Base-by-base conservation (phyloP, 2,113 vertebrate genomes). In the Hippoglossus stenolepis region DNA sequence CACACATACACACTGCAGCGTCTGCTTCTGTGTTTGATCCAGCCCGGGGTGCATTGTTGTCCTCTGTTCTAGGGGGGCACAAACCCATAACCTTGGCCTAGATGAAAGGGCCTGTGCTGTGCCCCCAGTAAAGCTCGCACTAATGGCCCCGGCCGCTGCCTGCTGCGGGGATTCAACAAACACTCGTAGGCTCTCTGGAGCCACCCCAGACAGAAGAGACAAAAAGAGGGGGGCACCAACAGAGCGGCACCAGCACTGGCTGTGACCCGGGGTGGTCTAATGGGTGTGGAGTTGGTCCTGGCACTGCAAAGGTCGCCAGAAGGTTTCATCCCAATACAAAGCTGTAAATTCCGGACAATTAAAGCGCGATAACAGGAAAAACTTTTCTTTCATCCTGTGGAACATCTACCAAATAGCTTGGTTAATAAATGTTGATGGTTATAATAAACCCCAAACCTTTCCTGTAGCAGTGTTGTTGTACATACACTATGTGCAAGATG, bases 81-180 rank as follows among this genome's bases (percentile, higher is more conserved):
- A 82, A 78, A 86, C 89, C 83, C 75, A 75, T 93, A 93, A 94
- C 91, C 91, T 90, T 82, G 71, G 75, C 80, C 60, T 24, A 93
- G 84, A 92, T 93, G 85, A 91, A 92, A 93, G 92, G 20, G 83
- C 59, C 77, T 70, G 14, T 2, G 57, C 65, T 69, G 75, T 87
- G 85, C 71, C 84, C 87, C 85, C 79, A 77, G 85, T 90, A 88
- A 92, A 91, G 87, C 80, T 70, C 47, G 72, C 77, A 71, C 85
- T 89, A 70, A 88, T 88, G 88, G 87, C 61, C 79, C 71, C 8
- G 28, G 78, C 82, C 61, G 2, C 79, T 74, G 86, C 90, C 90
- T 86, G 81, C 84, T 87, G 85, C 61, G 69, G 68, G 54, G 74
- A 65, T 87, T 88, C 83, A 88, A 88, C 90, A 90, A 88, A 89